Base-by-base conservation (phyloP, 2,888 invertebrate species). In the Torymus auratus region DNA sequence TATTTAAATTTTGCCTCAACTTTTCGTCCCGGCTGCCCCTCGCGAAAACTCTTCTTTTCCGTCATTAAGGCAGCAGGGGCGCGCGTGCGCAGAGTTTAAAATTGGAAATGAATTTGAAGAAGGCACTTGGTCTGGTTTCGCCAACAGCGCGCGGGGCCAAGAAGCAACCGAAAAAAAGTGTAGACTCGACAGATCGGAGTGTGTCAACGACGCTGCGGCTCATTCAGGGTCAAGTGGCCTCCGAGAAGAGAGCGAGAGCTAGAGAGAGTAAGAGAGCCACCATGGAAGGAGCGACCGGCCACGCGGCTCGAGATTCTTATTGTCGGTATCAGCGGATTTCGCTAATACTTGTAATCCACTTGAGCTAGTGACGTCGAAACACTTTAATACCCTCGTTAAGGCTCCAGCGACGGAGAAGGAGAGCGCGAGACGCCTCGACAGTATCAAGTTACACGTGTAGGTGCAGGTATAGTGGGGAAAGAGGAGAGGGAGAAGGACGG, bases 321-420 rank as follows among this genome's bases (percentile, higher is more conserved):
- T 83, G 82, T 80, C 82, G 69, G 70, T 73, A 76, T 79, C 82
- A 80, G 82, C 80, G 72, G 80, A 75, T 83, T 76, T 83, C 69
- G 50, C 72, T 83, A 81, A 84, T 85, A 84, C 82, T 83, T 83
- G 83, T 85, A 86, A 86, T 85, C 84, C 85, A 83, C 85, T 80
- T 83, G 84, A 86, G 83, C 78, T 83, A 79, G 82, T 83, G 83
- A 83, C 83, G 83, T 84, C 83, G 82, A 85, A 87, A 86, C 84
- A 83, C 85, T 87, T 86, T 86, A 86, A 88, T 86, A 83, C 77
- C 83, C 84, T 87, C 86, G 85, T 87, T 88, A 85, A 88, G 85
- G 84, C 83, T 83, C 72, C 81, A 70, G 82, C 74, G 80, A 23
- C 17, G 23, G 20, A 17, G 82, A 83, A 75, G 76, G 72, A 76